These are phyloP conservation scores for Plodia interpunctella DNA, from an alignment of 1,140 invertebrate genomes.

Conservation along the genomic window DNA sequence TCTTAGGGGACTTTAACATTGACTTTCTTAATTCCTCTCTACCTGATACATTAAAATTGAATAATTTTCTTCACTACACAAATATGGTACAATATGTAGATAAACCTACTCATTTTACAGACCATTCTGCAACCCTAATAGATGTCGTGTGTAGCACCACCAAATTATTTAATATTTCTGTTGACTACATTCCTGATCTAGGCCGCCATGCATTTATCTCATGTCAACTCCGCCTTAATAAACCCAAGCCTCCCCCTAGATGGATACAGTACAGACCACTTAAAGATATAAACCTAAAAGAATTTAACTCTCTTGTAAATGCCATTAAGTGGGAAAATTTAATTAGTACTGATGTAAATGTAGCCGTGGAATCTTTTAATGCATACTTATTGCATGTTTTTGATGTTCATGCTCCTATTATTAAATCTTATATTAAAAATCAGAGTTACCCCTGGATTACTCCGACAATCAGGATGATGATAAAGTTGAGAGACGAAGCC, in stretches of 20 bases:
- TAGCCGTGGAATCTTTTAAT: background rate
- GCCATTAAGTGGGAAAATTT: slow-evolving; percentile 12
- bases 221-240: slow-evolving; percentile 1
- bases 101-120: slow-evolving; percentile 18
- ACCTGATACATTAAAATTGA: background rate
- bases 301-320: slow-evolving; percentile 9
- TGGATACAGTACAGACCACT: slow-evolving; percentile 4
- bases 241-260: background rate
- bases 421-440: background rate
- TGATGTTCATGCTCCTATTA: slow-evolving; percentile 17
- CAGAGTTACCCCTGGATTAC: slow-evolving; percentile 10
- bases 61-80: slow-evolving; percentile 1
- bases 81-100: slow-evolving; percentile 9
- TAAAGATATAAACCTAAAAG: slow-evolving; percentile 6
- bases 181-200: background rate
- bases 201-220: slow-evolving; percentile 7
- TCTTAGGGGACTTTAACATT: slow-evolving; percentile 18
- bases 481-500: slow-evolving; percentile 3
- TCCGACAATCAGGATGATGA: slow-evolving; percentile 16
- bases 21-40: slow-evolving; percentile 7
- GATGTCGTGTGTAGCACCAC: too few species aligned
- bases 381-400: background rate
- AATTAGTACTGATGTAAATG: background rate
- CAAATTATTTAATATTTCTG: too few species aligned
- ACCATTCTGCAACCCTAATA: too few species aligned